These are phyloP conservation scores for Florisuga fusca DNA, from an alignment of 2,797 vertebrate species.

Conservation along the genomic window DNA sequence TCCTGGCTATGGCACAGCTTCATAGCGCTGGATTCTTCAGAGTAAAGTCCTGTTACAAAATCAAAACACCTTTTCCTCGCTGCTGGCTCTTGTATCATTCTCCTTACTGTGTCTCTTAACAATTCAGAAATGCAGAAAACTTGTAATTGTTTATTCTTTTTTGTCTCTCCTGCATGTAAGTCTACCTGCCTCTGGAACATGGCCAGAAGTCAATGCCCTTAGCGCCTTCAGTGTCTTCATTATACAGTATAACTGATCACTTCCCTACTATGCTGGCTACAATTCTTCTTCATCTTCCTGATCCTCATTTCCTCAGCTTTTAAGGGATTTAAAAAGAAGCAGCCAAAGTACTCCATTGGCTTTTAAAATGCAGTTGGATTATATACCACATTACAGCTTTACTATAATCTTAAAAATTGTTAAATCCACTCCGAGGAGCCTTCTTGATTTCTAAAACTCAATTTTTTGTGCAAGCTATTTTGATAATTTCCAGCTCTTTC, in stretches of 20 bases:
- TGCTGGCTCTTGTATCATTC: neutral
- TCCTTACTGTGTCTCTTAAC: neutral
- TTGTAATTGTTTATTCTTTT: neutral
- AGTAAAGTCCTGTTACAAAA: neutral
- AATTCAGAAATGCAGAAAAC: neutral
- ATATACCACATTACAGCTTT: neutral
- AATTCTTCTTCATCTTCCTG: neutral
- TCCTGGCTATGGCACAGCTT: neutral
- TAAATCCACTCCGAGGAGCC: neutral
- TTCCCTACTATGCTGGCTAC: neutral
- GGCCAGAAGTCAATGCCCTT: neutral
- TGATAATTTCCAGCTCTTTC: neutral
- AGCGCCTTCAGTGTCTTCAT: neutral
- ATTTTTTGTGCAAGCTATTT: neutral
- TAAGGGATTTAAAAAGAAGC: neutral
- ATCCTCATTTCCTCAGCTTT: neutral
- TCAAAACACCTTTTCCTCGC: neutral
- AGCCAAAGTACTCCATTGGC: neutral
- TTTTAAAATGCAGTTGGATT: neutral
- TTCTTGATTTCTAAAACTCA: neutral
- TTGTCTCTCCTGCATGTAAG: neutral
- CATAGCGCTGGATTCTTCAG: neutral
- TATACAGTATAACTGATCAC: neutral
- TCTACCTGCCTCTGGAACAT: neutral
- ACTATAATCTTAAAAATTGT: neutral